Conservation (phyloP, 2,888 invertebrate species). For the Eupithecia tripunctaria region DNA sequence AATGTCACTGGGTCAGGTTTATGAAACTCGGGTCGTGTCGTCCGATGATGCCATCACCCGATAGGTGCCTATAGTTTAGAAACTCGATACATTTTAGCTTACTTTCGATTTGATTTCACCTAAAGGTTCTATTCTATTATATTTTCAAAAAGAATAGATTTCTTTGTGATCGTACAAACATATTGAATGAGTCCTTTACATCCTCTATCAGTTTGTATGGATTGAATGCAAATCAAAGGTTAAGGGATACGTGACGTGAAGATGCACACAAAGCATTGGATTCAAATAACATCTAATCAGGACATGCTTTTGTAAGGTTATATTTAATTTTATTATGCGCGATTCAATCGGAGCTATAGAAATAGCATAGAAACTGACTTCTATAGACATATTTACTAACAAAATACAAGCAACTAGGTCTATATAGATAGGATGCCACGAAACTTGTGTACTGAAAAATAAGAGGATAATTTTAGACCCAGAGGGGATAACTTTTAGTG, state of each 20-base stretch:
- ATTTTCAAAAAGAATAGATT: background rate
- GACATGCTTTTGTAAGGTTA: background rate
- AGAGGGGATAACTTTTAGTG: no score
- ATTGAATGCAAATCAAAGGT: conserved; percentile 22
- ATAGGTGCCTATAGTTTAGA: background rate
- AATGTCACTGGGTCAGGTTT: conserved; percentile 40
- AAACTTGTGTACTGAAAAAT: no score
- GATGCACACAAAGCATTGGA: conserved; percentile 12
- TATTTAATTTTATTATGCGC: background rate
- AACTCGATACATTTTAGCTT: conserved; percentile 12
- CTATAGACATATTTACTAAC: background rate
- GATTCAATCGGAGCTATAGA: background rate
- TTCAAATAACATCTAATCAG: conserved; percentile 9
- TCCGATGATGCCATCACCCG: conserved; percentile 21
- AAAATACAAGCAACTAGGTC: background rate
- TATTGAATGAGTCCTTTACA: conserved; percentile 10
- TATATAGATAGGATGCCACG: no score
- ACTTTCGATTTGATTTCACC: conserved; percentile 9
- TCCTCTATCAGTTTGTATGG: conserved; percentile 1
- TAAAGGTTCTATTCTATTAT: conserved; percentile 1
- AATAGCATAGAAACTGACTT: background rate
- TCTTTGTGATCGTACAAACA: conserved; percentile 2
- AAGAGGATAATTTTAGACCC: no score
- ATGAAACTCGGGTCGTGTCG: conserved; percentile 26
- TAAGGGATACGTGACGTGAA: conserved; percentile 5